Base-by-base conservation (phyloP, 2,888 invertebrate genomes). In the Odontomyia ornata region DNA sequence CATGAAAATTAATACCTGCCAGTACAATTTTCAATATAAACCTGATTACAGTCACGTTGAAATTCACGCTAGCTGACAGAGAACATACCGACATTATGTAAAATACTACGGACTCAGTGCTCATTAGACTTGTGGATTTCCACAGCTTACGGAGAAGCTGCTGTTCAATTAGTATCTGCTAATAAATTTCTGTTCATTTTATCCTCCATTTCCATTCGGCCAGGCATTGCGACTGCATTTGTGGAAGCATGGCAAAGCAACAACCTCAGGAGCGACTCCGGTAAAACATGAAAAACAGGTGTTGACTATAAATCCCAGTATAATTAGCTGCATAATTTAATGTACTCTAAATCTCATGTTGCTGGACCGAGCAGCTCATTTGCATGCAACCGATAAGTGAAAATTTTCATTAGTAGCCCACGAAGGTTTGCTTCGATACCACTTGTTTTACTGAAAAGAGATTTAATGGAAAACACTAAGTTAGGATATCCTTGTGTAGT, bases 311-410 rank as follows among this genome's bases (percentile, higher is more conserved):
- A 78, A 78, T 77, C 71, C 69, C 36, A 27, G 69, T 60, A 76
- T 78, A 78, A 78, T 78, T 78, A 75, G 78, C 69, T 75, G 64
- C 75, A 77, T 78, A 78, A 78, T 78, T 77, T 78, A 78, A 77
- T 78, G 78, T 72, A 77, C 76, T 77, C 76, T 78, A 78, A 78
- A 78, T 77, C 78, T 77, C 78, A 75, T 75, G 60, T 67, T 52
- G 69, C 62, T 73, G 78, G 36, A 77, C 47, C 27, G 23, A 30
- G 21, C 9, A 60, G 43, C 57, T 57, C 57, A 73, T 73, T 57
- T 73, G 73, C 60, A 73, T 73, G 57, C 57, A 73, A 30, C 73
- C 73, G 60, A 73, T 73, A 73, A 73, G 73, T 73, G 73, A 73
- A 73, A 73, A 73, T 73, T 73, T 73, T 60, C 73, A 73, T 73